Percentiles rank a stretch among this genome's conserved stretches.
phyloP scores from a whole-genome alignment of 1,140 invertebrate genomes.

The Stegodyphus dumicola region DNA sequence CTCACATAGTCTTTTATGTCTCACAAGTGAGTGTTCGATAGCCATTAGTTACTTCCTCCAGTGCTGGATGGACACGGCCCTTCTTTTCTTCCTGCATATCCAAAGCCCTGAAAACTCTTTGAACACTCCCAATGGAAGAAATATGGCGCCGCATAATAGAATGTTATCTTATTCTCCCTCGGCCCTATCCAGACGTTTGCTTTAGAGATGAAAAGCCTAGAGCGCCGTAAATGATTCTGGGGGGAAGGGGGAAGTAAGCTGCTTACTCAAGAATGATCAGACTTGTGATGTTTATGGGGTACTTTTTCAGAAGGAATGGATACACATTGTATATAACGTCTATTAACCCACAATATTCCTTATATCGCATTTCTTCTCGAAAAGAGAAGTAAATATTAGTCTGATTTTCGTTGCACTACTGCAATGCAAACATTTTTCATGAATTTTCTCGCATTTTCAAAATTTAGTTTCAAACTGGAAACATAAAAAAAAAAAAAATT shows the following conservation, averaged over 20 bases:
- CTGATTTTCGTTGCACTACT: no score
- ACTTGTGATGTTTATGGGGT: neutral
- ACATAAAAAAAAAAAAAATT: no score
- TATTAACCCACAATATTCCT: no score
- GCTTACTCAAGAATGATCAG: neutral
- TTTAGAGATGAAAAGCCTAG: conserved; percentile 15
- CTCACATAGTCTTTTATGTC: conserved; percentile 13
- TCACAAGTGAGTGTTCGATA: conserved; percentile 16
- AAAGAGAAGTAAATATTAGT: no score
- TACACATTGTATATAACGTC: no score
- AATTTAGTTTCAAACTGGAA: no score
- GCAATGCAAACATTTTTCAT: no score
- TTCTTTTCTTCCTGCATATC: conserved; percentile 14
- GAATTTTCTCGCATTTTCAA: no score
- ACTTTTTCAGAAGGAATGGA: neutral
- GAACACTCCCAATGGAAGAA: conserved; percentile 33
- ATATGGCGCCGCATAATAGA: conserved; percentile 32
- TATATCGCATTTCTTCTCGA: no score
- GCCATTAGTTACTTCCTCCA: conserved; percentile 40
- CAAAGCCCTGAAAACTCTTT: conserved; percentile 14
- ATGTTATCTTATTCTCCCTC: conserved; percentile 36
- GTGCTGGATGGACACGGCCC: conserved; percentile 6
- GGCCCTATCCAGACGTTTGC: conserved; percentile 20
- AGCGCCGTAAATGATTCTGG: no score
- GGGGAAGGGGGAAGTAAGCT: conserved; percentile 17